Conservation (phyloP, 2,113 vertebrate species). For the Melanotaenia duboulayi region DNA sequence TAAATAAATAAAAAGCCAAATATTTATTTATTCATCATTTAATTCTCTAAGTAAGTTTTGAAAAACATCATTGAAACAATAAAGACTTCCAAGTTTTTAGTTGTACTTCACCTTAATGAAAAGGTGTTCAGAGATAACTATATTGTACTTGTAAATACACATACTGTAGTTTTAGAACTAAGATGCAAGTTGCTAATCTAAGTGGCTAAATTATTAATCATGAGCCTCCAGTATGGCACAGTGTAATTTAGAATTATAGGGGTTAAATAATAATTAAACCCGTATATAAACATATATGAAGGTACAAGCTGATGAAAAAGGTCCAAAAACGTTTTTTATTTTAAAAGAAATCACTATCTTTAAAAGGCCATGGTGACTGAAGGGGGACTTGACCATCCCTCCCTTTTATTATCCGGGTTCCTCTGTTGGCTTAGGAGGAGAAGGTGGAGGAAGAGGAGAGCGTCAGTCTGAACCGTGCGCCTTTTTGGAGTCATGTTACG, state of each 20-base stretch:
- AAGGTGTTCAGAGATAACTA: neutral
- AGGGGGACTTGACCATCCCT: neutral
- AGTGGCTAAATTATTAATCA: no score
- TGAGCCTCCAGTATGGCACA: no score
- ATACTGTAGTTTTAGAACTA: neutral
- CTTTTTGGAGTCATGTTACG: slow-evolving; percentile 56
- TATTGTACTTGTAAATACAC: neutral
- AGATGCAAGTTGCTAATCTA: neutral
- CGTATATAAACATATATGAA: no score
- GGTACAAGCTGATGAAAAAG: no score
- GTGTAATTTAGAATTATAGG: no score
- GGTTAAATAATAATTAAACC: no score
- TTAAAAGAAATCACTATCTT: no score
- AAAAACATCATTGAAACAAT: neutral
- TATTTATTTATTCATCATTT: neutral
- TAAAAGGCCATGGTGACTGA: no score
- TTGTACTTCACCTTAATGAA: neutral
- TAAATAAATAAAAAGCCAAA: neutral
- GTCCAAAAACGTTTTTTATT: no score
- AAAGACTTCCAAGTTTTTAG: neutral
- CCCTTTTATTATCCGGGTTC: neutral
- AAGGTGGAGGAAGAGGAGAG: slow-evolving; percentile 12
- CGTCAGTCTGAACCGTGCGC: slow-evolving; percentile 23
- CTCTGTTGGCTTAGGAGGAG: neutral
- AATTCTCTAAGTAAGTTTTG: neutral